Evolutionary conservation across 2,113 vertebrate species (phyloP), one percentile per base, ranked within the genome.

Genomic region (Casuarius casuarius): DNA sequence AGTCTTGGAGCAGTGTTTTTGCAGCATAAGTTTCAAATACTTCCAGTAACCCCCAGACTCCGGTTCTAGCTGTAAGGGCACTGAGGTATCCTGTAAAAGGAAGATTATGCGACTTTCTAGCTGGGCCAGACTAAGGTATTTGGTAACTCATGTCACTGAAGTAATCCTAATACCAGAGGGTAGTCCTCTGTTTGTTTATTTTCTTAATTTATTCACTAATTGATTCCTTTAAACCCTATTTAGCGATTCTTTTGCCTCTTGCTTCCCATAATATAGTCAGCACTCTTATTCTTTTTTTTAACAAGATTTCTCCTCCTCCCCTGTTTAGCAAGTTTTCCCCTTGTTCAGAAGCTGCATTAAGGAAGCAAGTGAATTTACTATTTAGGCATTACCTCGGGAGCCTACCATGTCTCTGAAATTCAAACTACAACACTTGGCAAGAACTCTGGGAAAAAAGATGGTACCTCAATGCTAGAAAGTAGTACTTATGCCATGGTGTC

Each of bases 401-500:
- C 42, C 35, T 73, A 40, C n/a, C 1, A 3, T 29, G 31, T 29
- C 46, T 68, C 75, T 67, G 35, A 85, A 77, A 91, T 35, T 66
- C 33, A 51, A 87, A 90, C 44, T 66, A 11, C 20, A 72, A n/a
- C n/a, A 52, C 12, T 75, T 12, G 5, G 28, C 62, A 62, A 19
- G 61, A 68, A 56, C 10, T 73, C 13, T 8, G 33, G 40, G 33
- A 75, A 78, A 80, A 90, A 71, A 7, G 3, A 15, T 0, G 4
- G 33, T 14, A 29, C 1, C 1, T 23, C 56, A 89, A 93, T 66
- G 6, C 5, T 28, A 21, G 28, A 25, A 81, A 73, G 26, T 44
- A 8, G 1, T 6, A 28, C 9, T 22, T 38, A 15, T 0, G 2
- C 7, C 61, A 8, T 12, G 20, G 22, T 2, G 4, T n/a, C 23